A percentile compares a stretch with the other conserved stretches of the same genome.
Evolutionary conservation across 2,797 vertebrate species (phyloP).

Genomic region (Callimico goeldii): DNA sequence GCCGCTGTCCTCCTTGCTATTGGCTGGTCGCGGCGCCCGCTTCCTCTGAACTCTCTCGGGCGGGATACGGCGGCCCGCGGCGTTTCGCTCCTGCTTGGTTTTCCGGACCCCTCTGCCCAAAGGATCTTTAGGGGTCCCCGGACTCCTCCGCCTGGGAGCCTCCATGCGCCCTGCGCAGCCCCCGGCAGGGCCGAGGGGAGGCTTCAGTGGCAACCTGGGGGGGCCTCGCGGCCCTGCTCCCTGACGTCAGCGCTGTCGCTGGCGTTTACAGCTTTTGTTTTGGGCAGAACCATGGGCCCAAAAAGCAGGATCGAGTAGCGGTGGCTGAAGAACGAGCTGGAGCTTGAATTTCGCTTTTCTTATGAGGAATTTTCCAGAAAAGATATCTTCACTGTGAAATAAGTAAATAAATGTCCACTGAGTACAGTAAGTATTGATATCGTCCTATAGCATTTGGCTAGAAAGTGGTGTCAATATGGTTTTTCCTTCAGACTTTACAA

Average conservation of each 20-base stretch:
- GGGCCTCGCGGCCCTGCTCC: neutral
- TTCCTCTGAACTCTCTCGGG: neutral
- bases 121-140: neutral
- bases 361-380: neutral
- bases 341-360: neutral
- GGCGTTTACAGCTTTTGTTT: neutral
- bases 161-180: rapidly evolving
- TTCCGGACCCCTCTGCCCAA: neutral
- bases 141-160: neutral
- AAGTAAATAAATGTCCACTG: neutral
- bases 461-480: neutral
- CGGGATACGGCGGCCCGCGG: neutral
- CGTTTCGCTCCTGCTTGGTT: neutral
- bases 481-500: neutral
- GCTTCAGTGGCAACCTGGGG: too few species aligned
- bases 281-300: neutral
- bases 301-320: neutral
- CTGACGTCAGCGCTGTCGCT: neutral
- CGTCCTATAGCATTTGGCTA: neutral
- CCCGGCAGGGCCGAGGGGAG: neutral
- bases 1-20: too few species aligned
- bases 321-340: neutral
- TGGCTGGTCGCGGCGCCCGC: too few species aligned
- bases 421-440: neutral
- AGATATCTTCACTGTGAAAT: neutral